Conservation (phyloP, 2,797 vertebrate genomes). For the Syndactyla subalaris region DNA sequence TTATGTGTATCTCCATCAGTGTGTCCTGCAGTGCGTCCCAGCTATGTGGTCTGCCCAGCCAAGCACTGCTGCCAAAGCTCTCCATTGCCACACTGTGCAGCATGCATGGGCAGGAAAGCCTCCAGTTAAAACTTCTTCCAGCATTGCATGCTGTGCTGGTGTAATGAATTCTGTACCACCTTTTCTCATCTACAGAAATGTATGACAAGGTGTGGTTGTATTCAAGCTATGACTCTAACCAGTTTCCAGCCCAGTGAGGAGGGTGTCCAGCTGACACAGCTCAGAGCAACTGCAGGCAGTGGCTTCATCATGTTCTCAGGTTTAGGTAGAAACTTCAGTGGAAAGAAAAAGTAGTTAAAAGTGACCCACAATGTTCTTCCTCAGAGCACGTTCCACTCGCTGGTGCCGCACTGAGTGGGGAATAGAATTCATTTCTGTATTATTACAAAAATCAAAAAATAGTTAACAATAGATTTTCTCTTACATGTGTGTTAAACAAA, state of each 20-base stretch:
- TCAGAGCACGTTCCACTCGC: background rate
- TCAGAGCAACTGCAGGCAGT: background rate
- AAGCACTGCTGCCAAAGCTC: background rate
- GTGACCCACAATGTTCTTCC: background rate
- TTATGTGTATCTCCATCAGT: background rate
- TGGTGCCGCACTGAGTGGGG: background rate
- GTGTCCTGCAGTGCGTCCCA: background rate
- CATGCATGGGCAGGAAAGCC: background rate
- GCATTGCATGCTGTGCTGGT: background rate
- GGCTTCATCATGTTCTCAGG: background rate
- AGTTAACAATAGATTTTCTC: background rate
- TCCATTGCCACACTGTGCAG: background rate
- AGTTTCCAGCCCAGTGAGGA: background rate
- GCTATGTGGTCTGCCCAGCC: background rate
- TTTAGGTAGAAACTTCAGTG: background rate
- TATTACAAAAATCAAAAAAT: background rate
- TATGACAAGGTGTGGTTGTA: background rate
- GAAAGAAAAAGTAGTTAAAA: background rate
- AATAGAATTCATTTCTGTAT: background rate
- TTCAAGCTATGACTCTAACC: background rate
- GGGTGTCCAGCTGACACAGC: background rate
- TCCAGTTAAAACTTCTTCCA: background rate
- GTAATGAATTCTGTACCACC: background rate
- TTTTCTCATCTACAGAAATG: background rate
- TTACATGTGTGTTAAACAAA: background rate